Conservation (phyloP, 2,113 vertebrate genomes). For the Pangasianodon gigas region DNA sequence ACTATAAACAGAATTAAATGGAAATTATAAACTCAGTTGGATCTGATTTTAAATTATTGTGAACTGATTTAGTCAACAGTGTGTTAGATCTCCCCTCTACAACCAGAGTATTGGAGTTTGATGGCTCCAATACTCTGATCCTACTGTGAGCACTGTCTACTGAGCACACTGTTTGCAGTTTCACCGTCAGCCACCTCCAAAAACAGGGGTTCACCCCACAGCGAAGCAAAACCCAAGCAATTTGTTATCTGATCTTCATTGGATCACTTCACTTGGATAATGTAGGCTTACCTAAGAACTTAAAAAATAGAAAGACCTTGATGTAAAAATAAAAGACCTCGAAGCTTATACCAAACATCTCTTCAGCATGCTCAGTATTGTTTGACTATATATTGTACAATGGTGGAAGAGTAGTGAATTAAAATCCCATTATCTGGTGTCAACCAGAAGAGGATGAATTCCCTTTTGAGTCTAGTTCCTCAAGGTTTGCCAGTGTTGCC, state of each 20-base stretch:
- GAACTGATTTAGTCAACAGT: neutral
- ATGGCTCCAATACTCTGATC: too few species aligned
- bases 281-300: neutral
- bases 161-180: neutral
- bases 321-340: neutral
- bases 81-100: neutral
- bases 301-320: too few species aligned
- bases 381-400: neutral
- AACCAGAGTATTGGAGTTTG: neutral
- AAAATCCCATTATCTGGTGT: neutral
- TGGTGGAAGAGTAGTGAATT: neutral
- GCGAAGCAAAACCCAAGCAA: neutral
- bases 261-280: neutral
- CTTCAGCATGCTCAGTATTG: neutral
- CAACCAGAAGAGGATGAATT: neutral
- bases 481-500: neutral
- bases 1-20: neutral
- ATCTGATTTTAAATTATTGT: neutral
- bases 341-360: neutral
- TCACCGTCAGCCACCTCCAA: neutral
- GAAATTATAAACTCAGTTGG: neutral
- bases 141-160: too few species aligned
- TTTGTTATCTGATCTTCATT: neutral
- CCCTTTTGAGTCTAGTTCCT: neutral
- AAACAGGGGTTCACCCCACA: neutral